Evolutionary conservation across 2,113 vertebrate genomes (phyloP).

Genomic region (Platysternon megacephalum): DNA sequence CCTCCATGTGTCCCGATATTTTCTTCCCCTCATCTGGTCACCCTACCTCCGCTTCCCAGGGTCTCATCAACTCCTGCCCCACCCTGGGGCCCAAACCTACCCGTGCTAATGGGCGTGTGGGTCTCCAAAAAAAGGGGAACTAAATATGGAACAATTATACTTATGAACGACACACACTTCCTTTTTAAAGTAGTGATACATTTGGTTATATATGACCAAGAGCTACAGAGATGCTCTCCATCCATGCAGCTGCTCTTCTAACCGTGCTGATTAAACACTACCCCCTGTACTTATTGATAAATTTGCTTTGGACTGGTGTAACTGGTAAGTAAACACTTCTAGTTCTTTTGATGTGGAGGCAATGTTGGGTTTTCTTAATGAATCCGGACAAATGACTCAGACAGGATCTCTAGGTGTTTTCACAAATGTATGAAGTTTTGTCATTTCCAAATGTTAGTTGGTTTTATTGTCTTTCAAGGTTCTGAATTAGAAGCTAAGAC

Average conservation of each 20-base stretch:
- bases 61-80: too few species aligned
- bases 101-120: constrained; percentile 32
- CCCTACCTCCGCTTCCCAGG: too few species aligned
- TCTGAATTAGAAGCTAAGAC: not conserved
- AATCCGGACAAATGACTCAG: not conserved
- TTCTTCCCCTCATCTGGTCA: too few species aligned
- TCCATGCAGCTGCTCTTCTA: constrained; percentile 48
- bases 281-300: constrained; percentile 61
- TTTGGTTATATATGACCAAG: not conserved
- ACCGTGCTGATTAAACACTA: constrained; percentile 39
- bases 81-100: accelerated
- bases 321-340: constrained; percentile 68
- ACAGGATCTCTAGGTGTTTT: not conserved
- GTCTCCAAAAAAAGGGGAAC: not conserved
- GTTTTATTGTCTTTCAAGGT: not conserved
- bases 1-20: too few species aligned
- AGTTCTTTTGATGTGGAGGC: accelerated
- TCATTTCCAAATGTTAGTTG: not conserved
- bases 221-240: constrained; percentile 51
- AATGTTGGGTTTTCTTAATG: accelerated
- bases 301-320: constrained; percentile 27
- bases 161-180: not conserved
- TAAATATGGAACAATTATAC: constrained; percentile 30
- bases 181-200: not conserved
- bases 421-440: not conserved